Percentiles rank a stretch among this genome's conserved stretches.
phyloP scores from a whole-genome alignment of 2,113 vertebrate genomes.

The Noturus placidus region DNA sequence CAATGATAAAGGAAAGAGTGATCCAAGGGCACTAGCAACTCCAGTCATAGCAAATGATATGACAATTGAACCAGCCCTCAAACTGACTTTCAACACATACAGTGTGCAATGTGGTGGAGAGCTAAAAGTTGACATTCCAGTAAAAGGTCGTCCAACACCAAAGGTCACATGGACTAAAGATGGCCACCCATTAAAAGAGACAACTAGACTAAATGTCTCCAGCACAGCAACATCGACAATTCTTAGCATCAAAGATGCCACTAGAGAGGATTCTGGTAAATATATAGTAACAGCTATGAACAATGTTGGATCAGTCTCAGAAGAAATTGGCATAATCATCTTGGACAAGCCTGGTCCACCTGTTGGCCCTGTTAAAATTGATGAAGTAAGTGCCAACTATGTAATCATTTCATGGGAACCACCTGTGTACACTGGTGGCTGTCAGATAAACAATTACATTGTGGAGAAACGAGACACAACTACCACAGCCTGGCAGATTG shows the following conservation, averaged over 20 bases:
- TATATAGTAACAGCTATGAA: slow-evolving; percentile 89
- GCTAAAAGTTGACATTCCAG: slow-evolving; percentile 91
- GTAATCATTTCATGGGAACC: slow-evolving; percentile 90
- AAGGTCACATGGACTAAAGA: slow-evolving; percentile 90
- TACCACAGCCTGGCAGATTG: slow-evolving; percentile 88
- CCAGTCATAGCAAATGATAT: slow-evolving; percentile 92
- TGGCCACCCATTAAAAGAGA: slow-evolving; percentile 88
- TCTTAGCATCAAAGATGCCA: slow-evolving; percentile 89
- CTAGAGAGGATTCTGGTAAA: slow-evolving; percentile 91
- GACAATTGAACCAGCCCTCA: slow-evolving; percentile 85
- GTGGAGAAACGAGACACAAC: slow-evolving; percentile 97
- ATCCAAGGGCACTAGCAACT: slow-evolving; percentile 85
- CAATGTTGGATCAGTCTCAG: slow-evolving; percentile 78
- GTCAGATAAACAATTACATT: slow-evolving; percentile 97
- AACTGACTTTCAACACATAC: slow-evolving; percentile 84
- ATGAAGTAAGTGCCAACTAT: slow-evolving; percentile 90
- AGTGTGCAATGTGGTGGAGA: slow-evolving; percentile 89
- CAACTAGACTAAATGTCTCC: slow-evolving; percentile 90
- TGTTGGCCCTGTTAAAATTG: slow-evolving; percentile 87
- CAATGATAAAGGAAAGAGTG: slow-evolving; percentile 96
- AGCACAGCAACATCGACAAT: slow-evolving; percentile 80
- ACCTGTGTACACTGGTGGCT: slow-evolving; percentile 91
- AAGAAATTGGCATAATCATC: slow-evolving; percentile 85
- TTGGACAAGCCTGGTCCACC: slow-evolving; percentile 95
- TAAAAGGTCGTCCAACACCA: slow-evolving; percentile 86